Evolutionary conservation across 2,797 vertebrate species (phyloP).

Genomic region (Clarias platycephalus): DNA sequence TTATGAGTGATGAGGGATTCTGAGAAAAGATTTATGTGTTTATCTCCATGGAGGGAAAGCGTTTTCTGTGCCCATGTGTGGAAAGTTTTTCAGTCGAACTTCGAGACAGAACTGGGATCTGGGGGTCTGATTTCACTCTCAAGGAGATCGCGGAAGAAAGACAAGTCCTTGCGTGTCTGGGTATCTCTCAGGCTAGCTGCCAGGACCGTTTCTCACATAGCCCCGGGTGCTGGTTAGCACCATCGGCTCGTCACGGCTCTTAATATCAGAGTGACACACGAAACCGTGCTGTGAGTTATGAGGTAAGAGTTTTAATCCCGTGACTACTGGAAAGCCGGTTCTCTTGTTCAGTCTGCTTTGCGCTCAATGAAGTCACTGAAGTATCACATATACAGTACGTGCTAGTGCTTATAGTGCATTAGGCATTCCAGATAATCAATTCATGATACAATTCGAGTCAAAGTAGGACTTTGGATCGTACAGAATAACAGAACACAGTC

Average conservation of each 20-base stretch:
- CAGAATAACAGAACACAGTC: no score
- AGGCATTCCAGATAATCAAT: not conserved
- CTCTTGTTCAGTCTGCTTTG: not conserved
- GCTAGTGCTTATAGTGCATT: not conserved
- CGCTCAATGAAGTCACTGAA: not conserved
- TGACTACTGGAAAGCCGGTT: not conserved
- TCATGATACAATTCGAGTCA: no score
- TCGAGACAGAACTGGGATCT: not conserved
- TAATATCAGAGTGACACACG: not conserved
- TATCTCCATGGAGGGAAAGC: slow-evolving; percentile 17
- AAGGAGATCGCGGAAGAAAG: not conserved
- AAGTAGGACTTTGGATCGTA: no score
- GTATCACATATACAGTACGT: not conserved
- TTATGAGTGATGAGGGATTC: slow-evolving; percentile 34
- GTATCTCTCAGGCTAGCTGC: not conserved
- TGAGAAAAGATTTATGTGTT: slow-evolving; percentile 6
- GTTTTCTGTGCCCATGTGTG: slow-evolving; percentile 2
- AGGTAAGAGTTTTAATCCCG: not conserved
- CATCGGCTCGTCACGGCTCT: not conserved
- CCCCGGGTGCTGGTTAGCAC: not conserved
- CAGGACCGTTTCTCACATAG: not conserved
- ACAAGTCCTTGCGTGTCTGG: not conserved
- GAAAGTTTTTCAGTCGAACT: not conserved
- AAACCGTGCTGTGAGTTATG: not conserved
- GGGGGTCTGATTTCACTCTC: not conserved